Evolutionary conservation across 2,888 invertebrate genomes (phyloP), one percentile per base, ranked within the genome.

Genomic region (Drosophila fulvimacula): DNA sequence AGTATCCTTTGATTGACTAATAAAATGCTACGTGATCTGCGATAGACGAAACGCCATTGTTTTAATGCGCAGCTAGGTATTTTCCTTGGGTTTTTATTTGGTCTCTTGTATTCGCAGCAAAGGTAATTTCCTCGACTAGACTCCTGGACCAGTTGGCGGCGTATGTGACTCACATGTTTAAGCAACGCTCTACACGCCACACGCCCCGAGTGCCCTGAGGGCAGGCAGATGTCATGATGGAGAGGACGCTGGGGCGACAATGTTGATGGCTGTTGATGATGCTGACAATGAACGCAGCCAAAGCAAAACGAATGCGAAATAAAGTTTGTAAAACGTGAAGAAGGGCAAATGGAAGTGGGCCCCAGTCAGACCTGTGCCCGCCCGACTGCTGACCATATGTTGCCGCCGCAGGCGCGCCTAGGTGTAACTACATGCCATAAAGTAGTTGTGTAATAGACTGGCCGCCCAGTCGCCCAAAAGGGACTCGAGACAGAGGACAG

Each of bases 1-100:
- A 88, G 80, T 76, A 78, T 76, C 74, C 88, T 83, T 91, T 91
- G 92, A 91, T 91, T 91, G 91, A 91, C 92, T 89, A 90, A 91
- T 91, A 91, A 91, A 91, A 91, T 62, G 61, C 75, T 84, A 91
- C 91, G 91, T 91, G 91, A 90, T 79, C 74, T 82, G 91, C 44
- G 36, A 36, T 46, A 78, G 79, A 82, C 55, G 61, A 56, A 72
- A 89, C 62, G 41, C 19, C 48, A 58, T 24, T 79, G 76, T 75
- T 81, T 86, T 81, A 70, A 86, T 69, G 73, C 78, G 72, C 51
- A 57, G 61, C 78, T 78, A 83, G 83, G 84, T 89, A 72, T 81
- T 81, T 83, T 57, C 64, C 30, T 51, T 36, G 32, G 24, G 62
- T 64, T 70, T 69, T 64, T 59, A 57, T 67, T 66, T 62, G 48